Evolutionary conservation across 2,797 vertebrate species (phyloP).

Genomic region (Amblyraja radiata): DNA sequence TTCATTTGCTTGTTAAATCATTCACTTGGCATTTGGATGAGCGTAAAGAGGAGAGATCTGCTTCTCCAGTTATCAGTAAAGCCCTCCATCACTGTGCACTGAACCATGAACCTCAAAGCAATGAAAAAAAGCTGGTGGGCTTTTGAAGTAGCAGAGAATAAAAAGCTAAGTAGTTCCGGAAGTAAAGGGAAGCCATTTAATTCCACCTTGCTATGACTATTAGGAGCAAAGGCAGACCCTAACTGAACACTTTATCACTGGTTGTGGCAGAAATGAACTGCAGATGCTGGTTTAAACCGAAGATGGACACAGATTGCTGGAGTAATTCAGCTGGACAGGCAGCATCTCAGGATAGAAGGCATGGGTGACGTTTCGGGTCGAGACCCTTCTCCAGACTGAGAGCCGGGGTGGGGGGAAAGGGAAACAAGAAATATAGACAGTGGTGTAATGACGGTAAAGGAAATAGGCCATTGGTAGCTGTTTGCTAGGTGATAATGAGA

Average conservation of each 20-base stretch:
- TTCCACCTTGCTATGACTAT: not conserved
- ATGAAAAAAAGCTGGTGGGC: not conserved
- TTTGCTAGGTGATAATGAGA: no score
- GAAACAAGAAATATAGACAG: no score
- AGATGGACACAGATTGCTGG: no score
- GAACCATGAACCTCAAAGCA: not conserved
- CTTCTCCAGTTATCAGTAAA: not conserved
- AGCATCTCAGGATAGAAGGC: no score
- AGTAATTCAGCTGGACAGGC: no score
- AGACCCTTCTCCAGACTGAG: no score
- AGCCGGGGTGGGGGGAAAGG: no score
- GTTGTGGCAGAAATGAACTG: no score
- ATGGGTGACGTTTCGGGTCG: no score
- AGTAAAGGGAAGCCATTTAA: not conserved
- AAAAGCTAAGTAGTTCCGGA: not conserved
- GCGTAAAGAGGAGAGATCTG: not conserved
- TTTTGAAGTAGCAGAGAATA: not conserved
- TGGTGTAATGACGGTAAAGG: no score
- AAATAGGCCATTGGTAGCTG: no score
- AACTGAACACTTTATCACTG: not conserved
- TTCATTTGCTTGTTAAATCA: constrained; percentile 22
- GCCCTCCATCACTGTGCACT: not conserved
- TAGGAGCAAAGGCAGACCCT: not conserved
- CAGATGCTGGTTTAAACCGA: no score
- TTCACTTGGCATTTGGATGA: not conserved